These are phyloP conservation scores for Meghimatium bilineatum DNA, from an alignment of 2,888 invertebrate species.

Conservation along the genomic window DNA sequence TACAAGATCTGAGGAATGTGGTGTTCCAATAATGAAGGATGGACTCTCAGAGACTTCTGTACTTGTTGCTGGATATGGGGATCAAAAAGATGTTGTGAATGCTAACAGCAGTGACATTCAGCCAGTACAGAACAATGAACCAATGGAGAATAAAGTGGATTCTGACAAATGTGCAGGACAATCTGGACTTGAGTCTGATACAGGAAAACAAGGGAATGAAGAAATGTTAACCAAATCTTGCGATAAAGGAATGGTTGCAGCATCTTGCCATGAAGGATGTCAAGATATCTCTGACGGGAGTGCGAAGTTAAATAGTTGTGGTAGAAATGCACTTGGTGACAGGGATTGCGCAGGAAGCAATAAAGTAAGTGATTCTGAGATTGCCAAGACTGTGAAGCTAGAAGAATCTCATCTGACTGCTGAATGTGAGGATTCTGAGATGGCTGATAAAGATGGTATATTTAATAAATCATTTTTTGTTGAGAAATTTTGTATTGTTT, in stretches of 20 bases:
- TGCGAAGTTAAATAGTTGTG: neutral
- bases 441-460: constrained; percentile 30
- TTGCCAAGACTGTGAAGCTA: constrained; percentile 20
- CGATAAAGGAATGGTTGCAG: constrained; percentile 6
- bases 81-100: neutral
- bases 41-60: neutral
- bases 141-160: too few relatives aligned
- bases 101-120: too few relatives aligned
- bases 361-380: neutral
- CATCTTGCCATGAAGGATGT: neutral
- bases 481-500: too few relatives aligned
- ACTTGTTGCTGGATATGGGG: neutral
- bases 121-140: too few relatives aligned
- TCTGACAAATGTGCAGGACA: neutral
- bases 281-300: constrained; percentile 17
- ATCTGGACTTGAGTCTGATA: constrained; percentile 33
- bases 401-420: constrained; percentile 24
- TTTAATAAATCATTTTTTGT: neutral
- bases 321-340: constrained; percentile 11
- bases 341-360: constrained; percentile 37
- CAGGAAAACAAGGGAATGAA: constrained; percentile 12
- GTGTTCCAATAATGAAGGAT: too few relatives aligned
- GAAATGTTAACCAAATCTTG: constrained; percentile 13
- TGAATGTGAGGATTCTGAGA: constrained; percentile 37
- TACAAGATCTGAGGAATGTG: neutral